These are phyloP conservation scores for Huso huso DNA, from an alignment of 2,797 vertebrate species.

Conservation along the genomic window DNA sequence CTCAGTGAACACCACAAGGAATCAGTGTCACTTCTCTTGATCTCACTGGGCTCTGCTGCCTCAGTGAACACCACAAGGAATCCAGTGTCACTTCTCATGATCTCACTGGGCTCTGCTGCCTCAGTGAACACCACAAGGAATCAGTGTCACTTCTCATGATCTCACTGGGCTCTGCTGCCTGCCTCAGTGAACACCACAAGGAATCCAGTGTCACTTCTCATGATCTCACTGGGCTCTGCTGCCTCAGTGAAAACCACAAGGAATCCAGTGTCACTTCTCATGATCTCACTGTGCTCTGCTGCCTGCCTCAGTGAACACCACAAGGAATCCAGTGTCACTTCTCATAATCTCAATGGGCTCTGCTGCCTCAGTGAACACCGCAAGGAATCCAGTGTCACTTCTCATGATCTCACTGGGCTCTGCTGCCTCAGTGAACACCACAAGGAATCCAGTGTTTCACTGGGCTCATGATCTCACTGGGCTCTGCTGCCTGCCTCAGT, in stretches of 20 bases:
- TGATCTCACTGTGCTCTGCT: constrained; percentile 14
- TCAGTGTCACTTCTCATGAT: too few species aligned
- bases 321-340: background rate
- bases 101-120: constrained; percentile 16
- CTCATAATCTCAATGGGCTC: too few species aligned
- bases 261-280: constrained; percentile 22
- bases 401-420: too few species aligned
- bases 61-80: too few species aligned
- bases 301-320: background rate
- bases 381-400: too few species aligned
- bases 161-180: too few species aligned
- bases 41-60: too few species aligned
- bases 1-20: background rate
- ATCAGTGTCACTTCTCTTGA: too few species aligned
- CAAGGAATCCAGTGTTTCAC: constrained; percentile 23
- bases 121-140: background rate
- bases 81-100: constrained; percentile 22
- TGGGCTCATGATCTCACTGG: constrained; percentile 9
- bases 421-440: too few species aligned
- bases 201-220: too few species aligned
- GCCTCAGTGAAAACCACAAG: too few species aligned
- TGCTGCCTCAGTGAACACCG: background rate
- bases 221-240: too few species aligned
- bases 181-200: background rate
- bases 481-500: background rate